Evolutionary conservation across 2,113 vertebrate genomes (phyloP), one percentile per base, ranked within the genome.

Genomic region (Lycaon pictus): DNA sequence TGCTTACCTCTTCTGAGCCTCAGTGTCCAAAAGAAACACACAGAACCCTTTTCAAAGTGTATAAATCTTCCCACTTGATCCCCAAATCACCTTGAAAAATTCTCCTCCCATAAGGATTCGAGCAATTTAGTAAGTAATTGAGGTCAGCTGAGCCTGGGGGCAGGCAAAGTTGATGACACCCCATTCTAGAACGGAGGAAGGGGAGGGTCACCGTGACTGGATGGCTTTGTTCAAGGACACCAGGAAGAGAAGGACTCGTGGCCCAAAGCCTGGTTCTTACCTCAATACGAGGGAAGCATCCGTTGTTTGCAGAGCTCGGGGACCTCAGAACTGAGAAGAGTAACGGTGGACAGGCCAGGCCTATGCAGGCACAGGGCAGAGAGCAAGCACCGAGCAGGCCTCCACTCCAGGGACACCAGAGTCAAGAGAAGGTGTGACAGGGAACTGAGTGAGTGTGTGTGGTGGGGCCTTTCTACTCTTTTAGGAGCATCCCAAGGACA

Each of bases 361-460:
- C 27, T 7, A 32, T 9, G 3, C 0, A 1, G n/a, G 58, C 3
- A 2, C 0, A 3, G 11, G 43, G 35, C 29, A 37, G 56, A 51
- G 15, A 37, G 27, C 77, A 29, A 37, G 27, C 77, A 29, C 62
- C 48, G 82, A 65, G 55, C 3, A 27, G 23, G 51, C 35, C 72
- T 43, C 7, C 2, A 29, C 65, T 83, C 53, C 53, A 48, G 35
- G 35, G 60, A 58, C 16, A 5, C 3, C 7, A 4, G 11, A 27
- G 35, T 35, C 51, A 35, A 58, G 27, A 32, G 62, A n/a, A 62
- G 32, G 71, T 43, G 35, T 17, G 22, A 56, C 0, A 3, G 37
- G 35, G 60, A 35, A 16, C 1, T 72, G 43, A 86, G 25, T 72
- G 43, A 86, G 25, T 15, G 43, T 22, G 25, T 8, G 27, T 15